Evolutionary conservation across 2,113 vertebrate genomes (phyloP).

Genomic region (Microtus richardsoni): DNA sequence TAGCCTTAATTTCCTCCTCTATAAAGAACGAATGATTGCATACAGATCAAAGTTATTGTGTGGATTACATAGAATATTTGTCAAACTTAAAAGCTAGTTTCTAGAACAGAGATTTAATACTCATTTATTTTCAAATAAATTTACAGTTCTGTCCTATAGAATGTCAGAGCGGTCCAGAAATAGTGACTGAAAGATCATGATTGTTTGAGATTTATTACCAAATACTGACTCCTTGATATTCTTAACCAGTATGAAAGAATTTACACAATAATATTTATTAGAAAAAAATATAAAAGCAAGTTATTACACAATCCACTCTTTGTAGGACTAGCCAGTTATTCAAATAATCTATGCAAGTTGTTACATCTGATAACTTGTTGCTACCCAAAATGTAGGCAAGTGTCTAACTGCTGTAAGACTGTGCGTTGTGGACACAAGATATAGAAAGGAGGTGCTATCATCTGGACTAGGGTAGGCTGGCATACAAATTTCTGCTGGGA

Average conservation of each 20-base stretch:
- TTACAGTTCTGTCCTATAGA: not conserved
- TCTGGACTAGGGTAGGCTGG: not conserved
- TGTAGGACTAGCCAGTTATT: not conserved
- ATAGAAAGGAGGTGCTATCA: not conserved
- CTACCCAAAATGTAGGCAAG: not conserved
- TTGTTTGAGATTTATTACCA: not conserved
- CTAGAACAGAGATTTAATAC: not conserved
- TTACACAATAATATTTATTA: not conserved
- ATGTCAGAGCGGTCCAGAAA: not conserved
- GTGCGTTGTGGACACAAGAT: not conserved
- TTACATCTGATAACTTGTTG: not conserved
- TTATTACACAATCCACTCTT: constrained; percentile 11
- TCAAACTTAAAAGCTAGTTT: constrained; percentile 3
- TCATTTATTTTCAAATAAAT: constrained; percentile 38
- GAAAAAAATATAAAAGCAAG: not conserved
- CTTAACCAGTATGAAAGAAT: constrained; percentile 14
- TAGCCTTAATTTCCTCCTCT: not conserved
- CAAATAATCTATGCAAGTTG: not conserved
- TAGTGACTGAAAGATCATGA: not conserved
- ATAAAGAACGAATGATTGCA: not conserved
- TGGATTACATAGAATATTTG: not conserved
- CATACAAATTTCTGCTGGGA: not conserved
- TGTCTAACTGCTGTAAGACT: not conserved
- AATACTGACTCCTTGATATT: not conserved
- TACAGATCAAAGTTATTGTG: not conserved